phyloP scores from a whole-genome alignment of 2,888 invertebrate species.

The Drosophila infuscata region DNA sequence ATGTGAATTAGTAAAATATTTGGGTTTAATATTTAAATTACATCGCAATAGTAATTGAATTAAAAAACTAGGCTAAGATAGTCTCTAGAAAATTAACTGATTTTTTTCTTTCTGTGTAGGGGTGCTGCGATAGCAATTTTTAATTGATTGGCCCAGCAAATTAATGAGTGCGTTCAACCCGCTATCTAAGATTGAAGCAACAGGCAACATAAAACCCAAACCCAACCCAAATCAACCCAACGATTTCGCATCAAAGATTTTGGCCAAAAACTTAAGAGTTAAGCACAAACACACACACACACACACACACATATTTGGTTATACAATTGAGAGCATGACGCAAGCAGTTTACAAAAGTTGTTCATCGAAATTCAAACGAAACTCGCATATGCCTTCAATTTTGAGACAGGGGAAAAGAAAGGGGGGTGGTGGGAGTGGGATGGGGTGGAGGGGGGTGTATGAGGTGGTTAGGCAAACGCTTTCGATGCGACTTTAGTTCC shows the following conservation, averaged over 20 bases:
- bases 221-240: neutral
- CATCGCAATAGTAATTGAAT: too few relatives aligned
- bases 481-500: slow-evolving; percentile 64
- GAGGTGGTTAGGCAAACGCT: slow-evolving; percentile 2
- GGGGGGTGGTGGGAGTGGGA: neutral
- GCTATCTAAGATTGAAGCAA: slow-evolving; percentile 24
- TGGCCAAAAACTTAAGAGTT: slow-evolving; percentile 11
- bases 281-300: neutral
- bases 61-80: too few relatives aligned
- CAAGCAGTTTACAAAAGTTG: slow-evolving; percentile 37
- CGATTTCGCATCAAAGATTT: slow-evolving; percentile 13
- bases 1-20: too few relatives aligned
- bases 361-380: slow-evolving; percentile 25
- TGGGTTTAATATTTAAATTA: too few relatives aligned
- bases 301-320: slow-evolving; percentile 43
- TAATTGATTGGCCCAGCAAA: slow-evolving; percentile 44
- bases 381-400: slow-evolving; percentile 51
- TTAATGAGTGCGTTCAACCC: slow-evolving; percentile 51
- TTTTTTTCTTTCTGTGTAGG: slow-evolving; percentile 10
- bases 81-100: neutral
- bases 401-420: neutral
- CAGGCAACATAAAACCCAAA: slow-evolving; percentile 10
- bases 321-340: slow-evolving; percentile 62
- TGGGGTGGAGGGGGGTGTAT: neutral
- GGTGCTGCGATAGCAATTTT: slow-evolving; percentile 28